A percentile compares a stretch with the other conserved stretches of the same genome.
Conservation (phyloP, 1,140 invertebrate species). For the Rhyzopertha dominica region DNA sequence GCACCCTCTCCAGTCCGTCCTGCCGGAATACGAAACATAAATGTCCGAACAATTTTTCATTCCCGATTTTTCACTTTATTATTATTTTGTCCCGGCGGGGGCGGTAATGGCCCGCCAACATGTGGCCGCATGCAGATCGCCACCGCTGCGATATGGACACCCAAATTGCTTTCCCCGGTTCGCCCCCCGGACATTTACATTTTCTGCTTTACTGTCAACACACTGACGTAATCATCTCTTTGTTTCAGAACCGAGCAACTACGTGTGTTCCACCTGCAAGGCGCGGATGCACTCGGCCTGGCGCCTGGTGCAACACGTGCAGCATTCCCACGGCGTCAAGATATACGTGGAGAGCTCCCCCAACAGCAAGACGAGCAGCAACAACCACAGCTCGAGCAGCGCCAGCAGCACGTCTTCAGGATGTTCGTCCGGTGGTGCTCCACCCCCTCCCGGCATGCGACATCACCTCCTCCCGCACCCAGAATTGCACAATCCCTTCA, state of each 20-base stretch:
- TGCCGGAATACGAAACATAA: slow-evolving; percentile 34
- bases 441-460: slow-evolving; percentile 55
- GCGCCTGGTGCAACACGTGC: slow-evolving; percentile 90
- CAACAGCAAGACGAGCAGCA: slow-evolving; percentile 43
- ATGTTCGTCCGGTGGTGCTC: slow-evolving; percentile 53
- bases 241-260: slow-evolving; percentile 91
- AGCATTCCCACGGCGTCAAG: slow-evolving; percentile 88
- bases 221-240: slow-evolving; percentile 22
- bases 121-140: slow-evolving; percentile 36
- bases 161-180: slow-evolving; percentile 17
- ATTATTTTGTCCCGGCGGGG: slow-evolving; percentile 33
- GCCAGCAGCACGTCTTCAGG: slow-evolving; percentile 54
- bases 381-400: slow-evolving; percentile 51
- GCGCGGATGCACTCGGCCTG: slow-evolving; percentile 85
- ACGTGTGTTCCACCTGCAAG: slow-evolving; percentile 92
- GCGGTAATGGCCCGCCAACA: slow-evolving; percentile 39
- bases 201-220: background rate
- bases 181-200: background rate
- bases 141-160: slow-evolving; percentile 27
- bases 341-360: slow-evolving; percentile 76
- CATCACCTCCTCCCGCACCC: slow-evolving; percentile 61
- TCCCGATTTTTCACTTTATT: slow-evolving; percentile 45
- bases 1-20: slow-evolving; percentile 31
- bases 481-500: slow-evolving; percentile 63
- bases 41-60: slow-evolving; percentile 47